These are phyloP conservation scores for Philypnodon macrostomus DNA, from an alignment of 2,797 vertebrate species.

Conservation along the genomic window DNA sequence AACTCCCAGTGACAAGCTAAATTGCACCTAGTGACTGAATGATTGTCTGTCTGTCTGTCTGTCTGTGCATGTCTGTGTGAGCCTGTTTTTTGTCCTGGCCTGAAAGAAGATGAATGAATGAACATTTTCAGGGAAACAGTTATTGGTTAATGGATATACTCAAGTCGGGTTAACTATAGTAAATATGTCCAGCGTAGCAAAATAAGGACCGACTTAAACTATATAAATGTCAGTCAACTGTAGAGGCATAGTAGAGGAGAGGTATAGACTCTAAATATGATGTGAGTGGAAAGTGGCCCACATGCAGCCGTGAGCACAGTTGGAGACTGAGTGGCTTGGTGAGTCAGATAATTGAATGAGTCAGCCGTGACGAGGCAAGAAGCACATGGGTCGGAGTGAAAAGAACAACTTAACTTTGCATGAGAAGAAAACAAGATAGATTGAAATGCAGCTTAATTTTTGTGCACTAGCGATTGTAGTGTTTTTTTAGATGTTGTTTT, in stretches of 20 bases:
- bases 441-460: not conserved
- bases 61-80: no score
- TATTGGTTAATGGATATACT: no score
- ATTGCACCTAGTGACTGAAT: no score
- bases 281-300: conserved; percentile 33
- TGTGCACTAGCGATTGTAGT: not conserved
- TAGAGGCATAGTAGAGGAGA: not conserved
- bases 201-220: conserved; percentile 16
- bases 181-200: no score
- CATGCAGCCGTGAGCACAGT: conserved; percentile 52
- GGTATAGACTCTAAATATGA: not conserved
- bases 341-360: conserved; percentile 78
- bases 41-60: no score
- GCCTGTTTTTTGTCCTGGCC: no score
- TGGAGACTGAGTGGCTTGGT: conserved; percentile 62
- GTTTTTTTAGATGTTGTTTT: not conserved
- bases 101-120: no score
- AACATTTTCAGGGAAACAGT: no score
- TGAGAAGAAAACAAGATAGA: conserved; percentile 5
- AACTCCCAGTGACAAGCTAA: no score
- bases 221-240: conserved; percentile 1
- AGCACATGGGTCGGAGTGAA: conserved; percentile 40
- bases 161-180: no score
- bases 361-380: conserved; percentile 64
- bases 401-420: conserved; percentile 36